Evolutionary conservation across 2,888 invertebrate genomes (phyloP).

Genomic region (Amphipoea lucens): DNA sequence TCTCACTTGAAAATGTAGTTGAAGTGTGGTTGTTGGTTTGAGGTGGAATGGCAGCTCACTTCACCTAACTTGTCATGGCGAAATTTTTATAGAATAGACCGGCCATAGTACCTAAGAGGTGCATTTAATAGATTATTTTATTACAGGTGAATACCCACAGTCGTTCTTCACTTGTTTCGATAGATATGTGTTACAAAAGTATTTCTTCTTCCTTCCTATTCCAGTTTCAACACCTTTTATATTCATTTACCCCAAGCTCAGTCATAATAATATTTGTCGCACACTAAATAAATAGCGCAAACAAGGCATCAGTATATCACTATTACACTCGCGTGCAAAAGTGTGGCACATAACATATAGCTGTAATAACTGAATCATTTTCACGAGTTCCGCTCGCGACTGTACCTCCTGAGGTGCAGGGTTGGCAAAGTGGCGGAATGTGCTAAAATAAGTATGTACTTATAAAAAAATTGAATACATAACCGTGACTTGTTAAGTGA

Average conservation of each 20-base stretch:
- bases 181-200: not conserved
- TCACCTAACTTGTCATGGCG: not conserved
- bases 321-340: constrained; percentile 38
- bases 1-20: too few species aligned
- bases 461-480: not conserved
- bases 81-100: not conserved
- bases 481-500: not conserved
- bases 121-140: not conserved
- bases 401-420: constrained; percentile 29
- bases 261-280: constrained; percentile 38
- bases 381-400: constrained; percentile 26
- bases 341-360: constrained; percentile 39
- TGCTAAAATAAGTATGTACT: not conserved
- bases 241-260: constrained; percentile 10
- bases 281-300: constrained; percentile 31
- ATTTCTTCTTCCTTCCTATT: not conserved
- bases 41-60: not conserved
- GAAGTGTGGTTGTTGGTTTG: too few species aligned
- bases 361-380: constrained; percentile 52
- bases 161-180: not conserved
- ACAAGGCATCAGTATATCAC: constrained; percentile 18
- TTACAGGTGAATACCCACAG: not conserved
- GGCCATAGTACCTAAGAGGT: not conserved
- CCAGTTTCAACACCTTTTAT: not conserved
- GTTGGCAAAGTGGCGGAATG: constrained; percentile 27